phyloP scores from a whole-genome alignment of 2,113 vertebrate species.

The Lampris incognitus region DNA sequence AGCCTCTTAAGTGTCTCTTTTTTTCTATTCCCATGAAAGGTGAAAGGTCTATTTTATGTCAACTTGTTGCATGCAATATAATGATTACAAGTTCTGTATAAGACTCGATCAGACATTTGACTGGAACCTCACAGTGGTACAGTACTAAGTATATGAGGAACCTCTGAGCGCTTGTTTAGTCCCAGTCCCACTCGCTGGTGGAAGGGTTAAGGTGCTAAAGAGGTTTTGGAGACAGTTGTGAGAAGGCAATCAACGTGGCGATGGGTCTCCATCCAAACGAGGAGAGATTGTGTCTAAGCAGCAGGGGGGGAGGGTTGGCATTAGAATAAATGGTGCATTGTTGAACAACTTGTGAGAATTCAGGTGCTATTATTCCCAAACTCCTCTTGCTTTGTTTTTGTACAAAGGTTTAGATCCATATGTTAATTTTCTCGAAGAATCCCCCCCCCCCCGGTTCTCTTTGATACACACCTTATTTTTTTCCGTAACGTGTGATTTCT shows the following conservation, averaged over 20 bases:
- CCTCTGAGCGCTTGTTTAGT: not conserved
- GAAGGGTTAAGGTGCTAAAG: conserved; percentile 1
- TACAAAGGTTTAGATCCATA: conserved; percentile 74
- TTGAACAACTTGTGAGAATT: conserved; percentile 69
- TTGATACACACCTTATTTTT: conserved; percentile 59
- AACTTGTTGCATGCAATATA: conserved; percentile 29
- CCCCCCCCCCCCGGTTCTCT: conserved; percentile 28
- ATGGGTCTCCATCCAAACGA: conserved; percentile 50
- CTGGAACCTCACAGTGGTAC: conserved; percentile 22
- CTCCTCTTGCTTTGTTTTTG: conserved; percentile 70
- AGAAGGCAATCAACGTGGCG: conserved; percentile 62
- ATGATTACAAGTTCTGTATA: conserved; percentile 48
- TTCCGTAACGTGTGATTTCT: conserved; percentile 51
- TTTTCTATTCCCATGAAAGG: conserved; percentile 8
- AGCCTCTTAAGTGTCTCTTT: conserved; percentile 26
- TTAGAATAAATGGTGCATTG: conserved; percentile 69
- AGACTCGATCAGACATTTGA: conserved; percentile 20
- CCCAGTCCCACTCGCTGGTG: conserved; percentile 6
- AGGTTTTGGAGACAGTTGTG: conserved; percentile 46
- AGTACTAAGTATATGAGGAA: conserved; percentile 1
- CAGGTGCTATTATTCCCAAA: conserved; percentile 80
- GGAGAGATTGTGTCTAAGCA: conserved; percentile 47
- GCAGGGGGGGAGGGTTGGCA: conserved; percentile 8
- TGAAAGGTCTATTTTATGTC: conserved; percentile 18
- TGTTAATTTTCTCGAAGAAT: conserved; percentile 62